Evolutionary conservation across 2,888 invertebrate species (phyloP).

Genomic region (Dicycla oo): DNA sequence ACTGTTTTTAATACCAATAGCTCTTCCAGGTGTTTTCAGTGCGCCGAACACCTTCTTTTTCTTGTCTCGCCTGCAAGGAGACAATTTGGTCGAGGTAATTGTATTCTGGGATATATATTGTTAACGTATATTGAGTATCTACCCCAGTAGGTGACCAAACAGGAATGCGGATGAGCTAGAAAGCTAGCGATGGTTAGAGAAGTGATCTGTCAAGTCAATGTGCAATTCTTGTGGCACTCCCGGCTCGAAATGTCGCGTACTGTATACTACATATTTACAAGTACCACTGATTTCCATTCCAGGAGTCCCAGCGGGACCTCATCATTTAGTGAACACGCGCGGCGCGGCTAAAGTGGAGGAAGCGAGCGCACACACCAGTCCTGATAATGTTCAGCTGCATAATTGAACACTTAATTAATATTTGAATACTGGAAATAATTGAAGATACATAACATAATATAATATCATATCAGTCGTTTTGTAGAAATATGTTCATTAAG

Average conservation of each 20-base stretch:
- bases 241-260: neutral
- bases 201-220: slow-evolving; percentile 1
- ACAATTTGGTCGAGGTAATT: too few relatives aligned
- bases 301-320: slow-evolving; percentile 39
- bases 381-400: slow-evolving; percentile 41
- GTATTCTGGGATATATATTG: too few relatives aligned
- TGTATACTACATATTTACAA: slow-evolving; percentile 20
- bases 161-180: neutral
- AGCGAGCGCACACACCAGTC: slow-evolving; percentile 11
- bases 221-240: neutral
- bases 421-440: slow-evolving; percentile 12
- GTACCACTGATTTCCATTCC: slow-evolving; percentile 37
- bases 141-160: neutral
- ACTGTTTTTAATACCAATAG: neutral
- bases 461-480: slow-evolving; percentile 28
- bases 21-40: too few relatives aligned
- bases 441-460: slow-evolving; percentile 3
- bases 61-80: too few relatives aligned
- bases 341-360: slow-evolving; percentile 29
- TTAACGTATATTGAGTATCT: neutral
- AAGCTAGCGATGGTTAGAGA: neutral
- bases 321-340: slow-evolving; percentile 43
- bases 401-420: slow-evolving; percentile 33
- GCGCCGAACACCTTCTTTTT: too few relatives aligned
- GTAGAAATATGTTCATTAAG: slow-evolving; percentile 39